Base-by-base conservation (phyloP, 2,113 vertebrate genomes). In the Protobothrops flavoviridis region DNA sequence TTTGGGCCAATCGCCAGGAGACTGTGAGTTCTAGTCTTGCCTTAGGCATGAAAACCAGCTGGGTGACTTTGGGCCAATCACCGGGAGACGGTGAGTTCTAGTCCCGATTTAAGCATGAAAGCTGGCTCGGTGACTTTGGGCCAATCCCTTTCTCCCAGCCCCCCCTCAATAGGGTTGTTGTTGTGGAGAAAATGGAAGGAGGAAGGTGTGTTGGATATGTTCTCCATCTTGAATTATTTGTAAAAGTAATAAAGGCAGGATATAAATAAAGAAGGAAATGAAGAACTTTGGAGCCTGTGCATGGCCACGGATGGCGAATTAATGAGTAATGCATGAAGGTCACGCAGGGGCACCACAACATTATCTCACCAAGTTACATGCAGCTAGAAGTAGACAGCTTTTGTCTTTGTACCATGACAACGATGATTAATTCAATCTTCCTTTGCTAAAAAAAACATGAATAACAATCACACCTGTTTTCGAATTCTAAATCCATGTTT, bases 371-470 rank as follows among this genome's bases (percentile, higher is more conserved):
- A 4, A 2, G 17, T 24, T 61, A 39, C 5, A 88, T 5, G 20
- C 24, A 26, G 52, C 50, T 59, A 90, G 26, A 10, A 93, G 90
- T 90, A 29, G 74, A 0, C 91, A 45, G 52, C 55, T 52, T 81
- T 85, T 52, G n/a, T 45, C 29, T 94, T 94, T 93, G 91, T 94
- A 92, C 88, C 15, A 7, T 85, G 61, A 69, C 29, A 52, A 94
- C 95, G 26, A 39, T 89, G 69, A 94, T 87, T 90, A 0, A 81
- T 52, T 2, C 23, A 87, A 87, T 90, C 11, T 50, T 91, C 92
- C 94, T 93, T 52, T 43, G 11, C 26, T 81, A 88, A 92, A 95
- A 92, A 74, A 95, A 92, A 74, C 95, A 92, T 95, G 94, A 92
- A 4, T 87, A 87, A n/a, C 87, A 90, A 4, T 90, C 88, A n/a